Conservation (phyloP, 2,888 invertebrate genomes). For the Agrenia bidenticulata region DNA sequence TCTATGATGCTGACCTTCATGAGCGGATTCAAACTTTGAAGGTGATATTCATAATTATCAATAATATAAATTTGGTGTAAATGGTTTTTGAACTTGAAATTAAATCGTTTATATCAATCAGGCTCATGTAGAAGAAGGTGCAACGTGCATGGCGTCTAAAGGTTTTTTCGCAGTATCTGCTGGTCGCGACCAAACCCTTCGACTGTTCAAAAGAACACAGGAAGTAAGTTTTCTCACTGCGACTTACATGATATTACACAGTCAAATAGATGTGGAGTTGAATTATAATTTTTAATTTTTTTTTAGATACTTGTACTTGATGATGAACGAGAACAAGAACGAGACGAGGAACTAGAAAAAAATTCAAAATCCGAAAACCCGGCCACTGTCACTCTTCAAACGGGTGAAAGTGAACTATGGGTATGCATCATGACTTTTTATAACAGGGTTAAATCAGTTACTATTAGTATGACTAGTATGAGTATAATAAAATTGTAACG, state of each 20-base stretch:
- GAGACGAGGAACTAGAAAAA: conserved; percentile 67
- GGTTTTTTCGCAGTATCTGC: conserved; percentile 66
- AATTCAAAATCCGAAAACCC: conserved; percentile 66
- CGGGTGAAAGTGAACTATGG: conserved; percentile 80
- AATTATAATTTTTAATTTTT: conserved; percentile 63
- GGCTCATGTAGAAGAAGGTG: conserved; percentile 50
- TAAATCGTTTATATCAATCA: conserved; percentile 8
- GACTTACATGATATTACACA: too few species aligned
- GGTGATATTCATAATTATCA: conserved; percentile 61
- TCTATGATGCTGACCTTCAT: conserved; percentile 95
- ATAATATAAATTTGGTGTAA: not conserved
- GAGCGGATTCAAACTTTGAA: conserved; percentile 84
- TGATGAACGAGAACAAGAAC: conserved; percentile 81
- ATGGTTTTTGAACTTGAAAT: not conserved
- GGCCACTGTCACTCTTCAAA: conserved; percentile 74
- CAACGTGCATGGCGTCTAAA: conserved; percentile 60
- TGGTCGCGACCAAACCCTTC: conserved; percentile 62
- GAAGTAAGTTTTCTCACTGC: conserved; percentile 57
- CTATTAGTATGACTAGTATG: too few species aligned
- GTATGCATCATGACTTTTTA: conserved; percentile 61
- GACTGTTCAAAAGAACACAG: conserved; percentile 63
- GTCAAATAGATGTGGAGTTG: not conserved
- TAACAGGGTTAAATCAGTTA: conserved; percentile 19
- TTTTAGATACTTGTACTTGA: conserved; percentile 84
- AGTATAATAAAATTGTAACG: conserved; percentile 6